These are phyloP conservation scores for Oligia latruncula DNA, from an alignment of 2,888 invertebrate genomes.

Conservation along the genomic window DNA sequence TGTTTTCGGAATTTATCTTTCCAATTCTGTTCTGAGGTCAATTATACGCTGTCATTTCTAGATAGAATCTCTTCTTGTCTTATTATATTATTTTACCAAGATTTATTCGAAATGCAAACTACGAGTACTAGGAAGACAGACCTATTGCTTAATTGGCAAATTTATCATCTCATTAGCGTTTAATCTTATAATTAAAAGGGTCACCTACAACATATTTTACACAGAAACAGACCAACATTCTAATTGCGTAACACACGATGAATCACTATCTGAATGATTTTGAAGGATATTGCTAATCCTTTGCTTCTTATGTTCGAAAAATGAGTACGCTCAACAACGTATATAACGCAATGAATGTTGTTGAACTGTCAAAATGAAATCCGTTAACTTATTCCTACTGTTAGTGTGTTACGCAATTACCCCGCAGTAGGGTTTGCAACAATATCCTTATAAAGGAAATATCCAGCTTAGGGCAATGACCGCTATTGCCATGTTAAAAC, in stretches of 20 bases:
- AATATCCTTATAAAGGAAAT: neutral
- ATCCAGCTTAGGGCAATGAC: neutral
- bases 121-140: neutral
- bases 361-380: neutral
- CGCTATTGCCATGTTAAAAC: neutral
- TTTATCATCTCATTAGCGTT: neutral
- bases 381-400: neutral
- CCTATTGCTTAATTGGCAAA: neutral
- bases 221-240: neutral
- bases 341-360: neutral
- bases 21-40: neutral
- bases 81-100: neutral
- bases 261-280: neutral
- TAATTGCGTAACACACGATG: neutral
- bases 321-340: neutral
- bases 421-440: neutral
- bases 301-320: neutral
- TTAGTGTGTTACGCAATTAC: neutral
- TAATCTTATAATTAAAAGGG: no score
- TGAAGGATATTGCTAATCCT: neutral
- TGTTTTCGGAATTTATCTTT: neutral
- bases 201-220: neutral
- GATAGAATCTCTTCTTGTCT: neutral
- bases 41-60: neutral
- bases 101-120: conserved; percentile 6